phyloP scores from a whole-genome alignment of 2,888 invertebrate genomes.

The Spodoptera exigua region DNA sequence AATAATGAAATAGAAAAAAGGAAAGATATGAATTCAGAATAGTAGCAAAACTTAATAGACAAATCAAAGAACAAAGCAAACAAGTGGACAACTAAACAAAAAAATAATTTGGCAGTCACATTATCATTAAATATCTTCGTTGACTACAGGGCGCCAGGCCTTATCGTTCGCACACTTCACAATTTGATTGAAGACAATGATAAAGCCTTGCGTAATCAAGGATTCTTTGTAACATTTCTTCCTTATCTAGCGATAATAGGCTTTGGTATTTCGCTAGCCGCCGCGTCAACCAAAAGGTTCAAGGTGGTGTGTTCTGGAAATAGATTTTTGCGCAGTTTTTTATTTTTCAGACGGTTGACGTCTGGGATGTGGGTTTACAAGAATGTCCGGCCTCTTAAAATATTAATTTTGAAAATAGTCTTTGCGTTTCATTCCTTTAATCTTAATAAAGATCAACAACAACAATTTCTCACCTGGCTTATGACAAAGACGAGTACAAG shows the following conservation, averaged over 20 bases:
- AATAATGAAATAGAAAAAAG: neutral
- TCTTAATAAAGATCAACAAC: no score
- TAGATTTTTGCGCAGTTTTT: conserved; percentile 4
- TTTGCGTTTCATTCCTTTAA: no score
- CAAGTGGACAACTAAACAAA: neutral
- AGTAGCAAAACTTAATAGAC: neutral
- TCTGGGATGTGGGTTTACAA: conserved; percentile 1
- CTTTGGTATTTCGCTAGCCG: conserved; percentile 33
- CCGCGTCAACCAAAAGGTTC: conserved; percentile 13
- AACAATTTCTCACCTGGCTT: neutral
- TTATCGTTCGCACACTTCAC: conserved; percentile 35
- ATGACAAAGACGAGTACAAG: neutral
- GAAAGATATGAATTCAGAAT: neutral
- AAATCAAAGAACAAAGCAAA: conserved; percentile 1
- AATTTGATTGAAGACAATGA: conserved; percentile 28
- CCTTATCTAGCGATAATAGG: conserved; percentile 40
- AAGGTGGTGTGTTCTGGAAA: conserved; percentile 32
- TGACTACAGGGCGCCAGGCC: conserved; percentile 47
- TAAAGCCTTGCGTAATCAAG: conserved; percentile 38
- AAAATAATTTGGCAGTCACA: conserved; percentile 40
- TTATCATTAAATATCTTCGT: conserved; percentile 38
- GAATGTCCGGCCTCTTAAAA: no score
- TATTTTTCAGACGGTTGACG: conserved; percentile 14
- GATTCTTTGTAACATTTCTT: conserved; percentile 17
- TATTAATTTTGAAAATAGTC: no score